Conservation (phyloP, 1,140 invertebrate genomes). For the Anastrepha obliqua region DNA sequence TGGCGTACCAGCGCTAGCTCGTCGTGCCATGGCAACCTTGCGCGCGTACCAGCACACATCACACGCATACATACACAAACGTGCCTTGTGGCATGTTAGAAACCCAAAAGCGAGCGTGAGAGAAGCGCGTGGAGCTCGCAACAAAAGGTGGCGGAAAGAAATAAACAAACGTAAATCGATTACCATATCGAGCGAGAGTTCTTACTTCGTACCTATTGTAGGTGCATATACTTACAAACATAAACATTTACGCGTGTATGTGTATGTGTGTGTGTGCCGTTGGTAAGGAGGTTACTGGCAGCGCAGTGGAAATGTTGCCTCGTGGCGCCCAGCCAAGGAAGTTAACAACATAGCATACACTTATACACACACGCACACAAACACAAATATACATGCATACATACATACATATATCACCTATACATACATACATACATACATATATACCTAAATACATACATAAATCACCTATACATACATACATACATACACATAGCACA, state of each 20-base stretch:
- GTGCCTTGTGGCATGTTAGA: background rate
- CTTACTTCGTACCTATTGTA: background rate
- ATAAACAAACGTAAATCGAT: background rate
- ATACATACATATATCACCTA: too few species aligned
- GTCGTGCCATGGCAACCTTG: conserved; percentile 15
- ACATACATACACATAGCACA: too few species aligned
- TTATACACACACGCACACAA: background rate
- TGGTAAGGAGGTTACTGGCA: background rate
- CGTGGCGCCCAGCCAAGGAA: background rate
- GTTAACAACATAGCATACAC: background rate
- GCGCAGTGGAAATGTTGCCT: background rate
- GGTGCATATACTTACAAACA: background rate
- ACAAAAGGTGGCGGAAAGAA: background rate
- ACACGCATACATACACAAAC: background rate
- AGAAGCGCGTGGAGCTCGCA: background rate
- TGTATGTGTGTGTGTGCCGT: background rate
- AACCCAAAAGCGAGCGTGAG: background rate
- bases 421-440: too few species aligned
- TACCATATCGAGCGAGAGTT: background rate
- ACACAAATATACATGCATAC: background rate
- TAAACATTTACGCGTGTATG: background rate
- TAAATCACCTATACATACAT: too few species aligned
- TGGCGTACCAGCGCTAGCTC: background rate
- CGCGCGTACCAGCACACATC: background rate
- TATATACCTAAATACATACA: too few species aligned